A percentile compares a stretch with the other conserved stretches of the same genome.
phyloP scores from a whole-genome alignment of 1,140 invertebrate species.

The Melipona quadrifasciata region DNA sequence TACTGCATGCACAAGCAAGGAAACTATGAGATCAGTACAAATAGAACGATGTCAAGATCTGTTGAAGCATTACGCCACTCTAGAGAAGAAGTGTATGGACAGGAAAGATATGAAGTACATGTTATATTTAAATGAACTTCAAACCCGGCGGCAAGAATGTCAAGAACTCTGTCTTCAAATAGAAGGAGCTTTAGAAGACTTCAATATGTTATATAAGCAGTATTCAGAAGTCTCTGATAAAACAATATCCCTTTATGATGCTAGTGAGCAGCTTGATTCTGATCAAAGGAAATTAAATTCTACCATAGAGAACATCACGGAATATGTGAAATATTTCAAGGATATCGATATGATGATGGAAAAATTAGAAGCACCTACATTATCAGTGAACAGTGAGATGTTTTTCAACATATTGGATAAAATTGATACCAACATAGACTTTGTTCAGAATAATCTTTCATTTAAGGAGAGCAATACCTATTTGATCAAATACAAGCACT shows the following conservation, averaged over 20 bases:
- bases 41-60: constrained; percentile 82
- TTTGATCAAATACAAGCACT: constrained; percentile 89
- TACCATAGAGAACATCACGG: constrained; percentile 90
- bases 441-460: constrained; percentile 91
- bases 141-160: constrained; percentile 87
- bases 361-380: constrained; percentile 89
- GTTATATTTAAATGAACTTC: constrained; percentile 87
- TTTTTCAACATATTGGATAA: constrained; percentile 91
- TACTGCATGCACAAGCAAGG: constrained; percentile 65
- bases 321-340: constrained; percentile 92
- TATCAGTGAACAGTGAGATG: constrained; percentile 91
- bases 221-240: constrained; percentile 94
- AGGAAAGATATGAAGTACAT: constrained; percentile 86
- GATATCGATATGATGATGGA: constrained; percentile 91
- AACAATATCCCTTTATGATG: constrained; percentile 93
- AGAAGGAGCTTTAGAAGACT: constrained; percentile 86
- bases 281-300: constrained; percentile 92
- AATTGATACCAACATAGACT: constrained; percentile 93
- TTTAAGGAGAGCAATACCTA: constrained; percentile 89
- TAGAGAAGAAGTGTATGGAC: constrained; percentile 85
- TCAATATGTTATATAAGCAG: constrained; percentile 88
- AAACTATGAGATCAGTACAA: constrained; percentile 72
- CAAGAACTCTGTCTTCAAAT: constrained; percentile 86
- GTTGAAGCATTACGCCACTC: constrained; percentile 86
- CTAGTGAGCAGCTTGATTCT: constrained; percentile 93